Evolutionary conservation across 2,797 vertebrate species (phyloP).

Genomic region (Cynopterus sphinx): DNA sequence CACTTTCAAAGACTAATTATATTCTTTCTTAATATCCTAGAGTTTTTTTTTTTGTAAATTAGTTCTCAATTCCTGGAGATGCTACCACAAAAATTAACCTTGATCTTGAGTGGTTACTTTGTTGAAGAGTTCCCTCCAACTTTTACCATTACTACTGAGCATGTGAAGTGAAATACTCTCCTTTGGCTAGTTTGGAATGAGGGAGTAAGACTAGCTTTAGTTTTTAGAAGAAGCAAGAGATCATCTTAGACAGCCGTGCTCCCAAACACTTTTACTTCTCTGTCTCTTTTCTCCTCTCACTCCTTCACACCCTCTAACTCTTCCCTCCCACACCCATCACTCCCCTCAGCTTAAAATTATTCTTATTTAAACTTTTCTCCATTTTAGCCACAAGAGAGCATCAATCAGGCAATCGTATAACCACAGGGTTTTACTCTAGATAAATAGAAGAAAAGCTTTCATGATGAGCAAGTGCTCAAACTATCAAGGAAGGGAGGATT

Average conservation of each 20-base stretch:
- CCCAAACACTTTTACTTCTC: too few species aligned
- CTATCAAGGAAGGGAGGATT: not conserved
- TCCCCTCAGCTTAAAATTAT: not conserved
- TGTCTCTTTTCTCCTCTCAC: not conserved
- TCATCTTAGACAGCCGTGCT: not conserved
- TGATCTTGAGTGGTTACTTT: not conserved
- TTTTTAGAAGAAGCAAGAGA: not conserved
- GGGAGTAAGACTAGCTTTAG: not conserved
- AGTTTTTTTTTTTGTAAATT: not conserved
- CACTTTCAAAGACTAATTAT: not conserved
- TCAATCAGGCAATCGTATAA: not conserved
- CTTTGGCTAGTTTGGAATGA: not conserved
- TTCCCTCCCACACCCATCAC: not conserved
- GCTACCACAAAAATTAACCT: not conserved
- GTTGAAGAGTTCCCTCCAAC: not conserved
- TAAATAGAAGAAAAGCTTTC: not conserved
- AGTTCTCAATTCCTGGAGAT: not conserved
- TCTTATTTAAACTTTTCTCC: not conserved
- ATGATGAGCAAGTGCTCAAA: not conserved
- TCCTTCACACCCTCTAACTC: not conserved
- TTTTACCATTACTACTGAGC: not conserved
- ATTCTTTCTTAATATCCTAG: not conserved
- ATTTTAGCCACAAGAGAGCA: not conserved
- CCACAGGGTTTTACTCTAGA: not conserved
- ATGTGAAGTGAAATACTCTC: fast-evolving